These are phyloP conservation scores for Sturmia bella DNA, from an alignment of 2,888 invertebrate genomes.

Conservation along the genomic window DNA sequence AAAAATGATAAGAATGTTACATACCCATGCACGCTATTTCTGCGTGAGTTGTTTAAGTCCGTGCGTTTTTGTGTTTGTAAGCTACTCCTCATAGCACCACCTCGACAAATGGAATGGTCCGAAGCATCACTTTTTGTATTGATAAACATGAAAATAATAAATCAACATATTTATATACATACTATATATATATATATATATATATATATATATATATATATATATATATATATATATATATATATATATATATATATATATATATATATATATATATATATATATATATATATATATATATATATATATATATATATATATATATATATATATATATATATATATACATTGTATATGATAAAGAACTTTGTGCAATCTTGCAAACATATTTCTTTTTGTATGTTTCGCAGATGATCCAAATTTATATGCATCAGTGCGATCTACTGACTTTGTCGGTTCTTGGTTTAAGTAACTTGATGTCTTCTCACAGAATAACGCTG, in stretches of 20 bases:
- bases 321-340: slow-evolving; percentile 8
- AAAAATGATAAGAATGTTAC: slow-evolving; percentile 59
- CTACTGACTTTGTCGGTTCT: too few relatives aligned
- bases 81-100: slow-evolving; percentile 84
- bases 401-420: too few relatives aligned
- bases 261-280: slow-evolving; percentile 6
- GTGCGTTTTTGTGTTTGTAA: slow-evolving; percentile 83
- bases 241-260: slow-evolving; percentile 1
- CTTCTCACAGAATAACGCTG: too few relatives aligned
- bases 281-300: background rate
- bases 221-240: slow-evolving; percentile 1
- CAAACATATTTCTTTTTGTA: too few relatives aligned
- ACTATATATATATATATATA: background rate
- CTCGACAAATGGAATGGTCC: slow-evolving; percentile 84
- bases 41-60: slow-evolving; percentile 82
- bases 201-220: background rate
- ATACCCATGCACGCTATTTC: slow-evolving; percentile 85
- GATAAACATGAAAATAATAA: background rate
- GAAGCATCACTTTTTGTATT: slow-evolving; percentile 81
- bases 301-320: slow-evolving; percentile 7
- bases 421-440: too few relatives aligned
- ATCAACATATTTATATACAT: background rate
- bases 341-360: too few relatives aligned
- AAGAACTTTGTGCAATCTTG: too few relatives aligned
- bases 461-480: too few relatives aligned